Conservation (phyloP, 2,888 invertebrate genomes). For the Seladonia tumulorum region DNA sequence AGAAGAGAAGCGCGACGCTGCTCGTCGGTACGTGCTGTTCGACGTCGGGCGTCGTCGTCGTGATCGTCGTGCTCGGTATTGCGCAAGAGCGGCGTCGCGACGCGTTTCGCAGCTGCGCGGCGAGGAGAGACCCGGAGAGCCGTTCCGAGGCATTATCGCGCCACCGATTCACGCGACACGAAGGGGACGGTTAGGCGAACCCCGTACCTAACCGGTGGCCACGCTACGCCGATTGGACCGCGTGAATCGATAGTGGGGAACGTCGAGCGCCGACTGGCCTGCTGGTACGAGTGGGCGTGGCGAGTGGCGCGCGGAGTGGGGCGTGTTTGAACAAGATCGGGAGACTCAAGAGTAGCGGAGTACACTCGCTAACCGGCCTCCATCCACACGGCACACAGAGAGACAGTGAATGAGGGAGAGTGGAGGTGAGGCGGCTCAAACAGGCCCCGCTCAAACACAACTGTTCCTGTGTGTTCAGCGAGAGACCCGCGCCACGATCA, state of each 20-base stretch:
- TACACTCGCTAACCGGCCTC: slow-evolving; percentile 83
- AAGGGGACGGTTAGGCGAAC: slow-evolving; percentile 33
- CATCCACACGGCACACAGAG: slow-evolving; percentile 82
- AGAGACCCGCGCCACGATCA: slow-evolving; percentile 32
- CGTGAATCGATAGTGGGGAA: slow-evolving; percentile 31
- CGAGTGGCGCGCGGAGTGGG: slow-evolving; percentile 68
- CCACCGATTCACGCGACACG: slow-evolving; percentile 42
- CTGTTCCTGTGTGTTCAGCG: slow-evolving; percentile 43
- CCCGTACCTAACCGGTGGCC: background rate
- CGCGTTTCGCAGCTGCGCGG: slow-evolving; percentile 49
- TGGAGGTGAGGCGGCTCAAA: slow-evolving; percentile 71
- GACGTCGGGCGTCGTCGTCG: slow-evolving; percentile 38
- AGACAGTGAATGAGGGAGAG: slow-evolving; percentile 72
- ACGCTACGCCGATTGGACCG: slow-evolving; percentile 53
- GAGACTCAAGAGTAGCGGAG: slow-evolving; percentile 82
- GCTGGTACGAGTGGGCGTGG: slow-evolving; percentile 65
- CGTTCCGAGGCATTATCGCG: slow-evolving; percentile 38
- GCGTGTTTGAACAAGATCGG: slow-evolving; percentile 83
- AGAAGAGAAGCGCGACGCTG: slow-evolving; percentile 53
- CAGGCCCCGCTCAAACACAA: slow-evolving; percentile 73
- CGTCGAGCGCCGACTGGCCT: slow-evolving; percentile 42
- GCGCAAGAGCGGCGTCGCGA: slow-evolving; percentile 65
- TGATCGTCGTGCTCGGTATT: slow-evolving; percentile 44
- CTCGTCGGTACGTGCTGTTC: slow-evolving; percentile 36
- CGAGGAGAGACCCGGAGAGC: slow-evolving; percentile 15